These are phyloP conservation scores for Hanleya hanleyi DNA, from an alignment of 2,888 invertebrate species.

Conservation along the genomic window DNA sequence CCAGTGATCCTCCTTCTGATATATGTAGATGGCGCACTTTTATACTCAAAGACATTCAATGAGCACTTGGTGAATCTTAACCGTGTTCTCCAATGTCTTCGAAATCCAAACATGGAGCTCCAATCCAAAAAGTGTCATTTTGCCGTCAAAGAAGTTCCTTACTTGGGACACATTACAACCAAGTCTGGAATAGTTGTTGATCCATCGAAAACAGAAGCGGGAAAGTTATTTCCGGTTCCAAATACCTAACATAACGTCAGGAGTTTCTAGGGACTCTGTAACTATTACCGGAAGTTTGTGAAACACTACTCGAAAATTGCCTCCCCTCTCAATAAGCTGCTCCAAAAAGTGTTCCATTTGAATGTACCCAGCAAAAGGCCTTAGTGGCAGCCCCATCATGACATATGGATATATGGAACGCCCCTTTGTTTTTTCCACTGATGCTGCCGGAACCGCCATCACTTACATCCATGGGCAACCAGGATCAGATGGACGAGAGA, in stretches of 20 bases:
- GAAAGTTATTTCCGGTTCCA: constrained; percentile 16
- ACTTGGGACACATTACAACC: constrained; percentile 22
- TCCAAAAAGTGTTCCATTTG: constrained; percentile 45
- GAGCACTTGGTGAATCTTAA: constrained; percentile 19
- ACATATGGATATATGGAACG: constrained; percentile 10
- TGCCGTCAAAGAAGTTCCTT: constrained; percentile 16
- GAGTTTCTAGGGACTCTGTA: constrained; percentile 23
- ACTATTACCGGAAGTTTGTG: constrained; percentile 42
- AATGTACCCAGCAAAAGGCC: constrained; percentile 43
- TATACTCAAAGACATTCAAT: constrained; percentile 6
- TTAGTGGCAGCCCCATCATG: constrained; percentile 15
- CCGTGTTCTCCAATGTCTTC: constrained; percentile 9
- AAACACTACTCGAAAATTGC: constrained; percentile 43
- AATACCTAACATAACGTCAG: constrained; percentile 9
- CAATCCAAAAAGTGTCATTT: constrained; percentile 25
- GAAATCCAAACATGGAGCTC: constrained; percentile 13
- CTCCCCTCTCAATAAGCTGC: constrained; percentile 52
- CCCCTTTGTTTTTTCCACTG: constrained; percentile 19
- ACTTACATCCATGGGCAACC: constrained; percentile 25
- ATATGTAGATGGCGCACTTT: constrained; percentile 27
- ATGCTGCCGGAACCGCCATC: constrained; percentile 19
- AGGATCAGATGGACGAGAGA: constrained; percentile 2
- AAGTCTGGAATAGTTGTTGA: constrained; percentile 22
- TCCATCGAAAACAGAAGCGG: constrained; percentile 12
- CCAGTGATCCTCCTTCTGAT: constrained; percentile 17